Evolutionary conservation across 2,888 invertebrate genomes (phyloP).

Genomic region (Orthosia gothica): DNA sequence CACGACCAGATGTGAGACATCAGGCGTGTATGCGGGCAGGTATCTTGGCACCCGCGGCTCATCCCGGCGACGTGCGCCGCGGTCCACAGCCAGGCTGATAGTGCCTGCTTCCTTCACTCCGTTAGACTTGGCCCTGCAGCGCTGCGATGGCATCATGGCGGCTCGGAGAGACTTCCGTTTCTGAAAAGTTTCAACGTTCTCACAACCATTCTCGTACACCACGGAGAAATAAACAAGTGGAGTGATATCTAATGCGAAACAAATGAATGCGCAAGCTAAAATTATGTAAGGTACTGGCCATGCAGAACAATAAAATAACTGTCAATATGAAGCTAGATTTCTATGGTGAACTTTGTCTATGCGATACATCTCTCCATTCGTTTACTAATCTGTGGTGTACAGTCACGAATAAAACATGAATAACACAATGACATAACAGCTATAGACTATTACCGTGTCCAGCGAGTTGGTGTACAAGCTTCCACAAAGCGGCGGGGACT

Average conservation of each 20-base stretch:
- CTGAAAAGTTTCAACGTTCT: constrained; percentile 89
- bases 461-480: constrained; percentile 73
- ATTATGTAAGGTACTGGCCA: not conserved
- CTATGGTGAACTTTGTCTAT: not conserved
- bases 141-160: constrained; percentile 94
- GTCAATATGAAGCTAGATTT: not conserved
- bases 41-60: constrained; percentile 94
- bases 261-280: constrained; percentile 1
- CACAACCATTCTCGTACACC: constrained; percentile 32
- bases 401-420: constrained; percentile 48
- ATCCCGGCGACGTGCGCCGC: constrained; percentile 92
- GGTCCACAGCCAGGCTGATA: constrained; percentile 96
- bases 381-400: constrained; percentile 37
- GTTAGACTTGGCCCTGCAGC: constrained; percentile 95
- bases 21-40: constrained; percentile 95
- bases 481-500: constrained; percentile 81
- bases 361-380: constrained; percentile 39
- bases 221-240: constrained; percentile 50
- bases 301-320: not conserved
- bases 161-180: constrained; percentile 97
- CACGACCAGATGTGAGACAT: constrained; percentile 95
- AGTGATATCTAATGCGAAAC: constrained; percentile 25
- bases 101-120: constrained; percentile 95
- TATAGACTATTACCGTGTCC: constrained; percentile 75
- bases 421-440: constrained; percentile 74